phyloP scores from a whole-genome alignment of 30 jellyfish, hydroid and myxozoan genomes.

The Nemopilema nomurai region DNA sequence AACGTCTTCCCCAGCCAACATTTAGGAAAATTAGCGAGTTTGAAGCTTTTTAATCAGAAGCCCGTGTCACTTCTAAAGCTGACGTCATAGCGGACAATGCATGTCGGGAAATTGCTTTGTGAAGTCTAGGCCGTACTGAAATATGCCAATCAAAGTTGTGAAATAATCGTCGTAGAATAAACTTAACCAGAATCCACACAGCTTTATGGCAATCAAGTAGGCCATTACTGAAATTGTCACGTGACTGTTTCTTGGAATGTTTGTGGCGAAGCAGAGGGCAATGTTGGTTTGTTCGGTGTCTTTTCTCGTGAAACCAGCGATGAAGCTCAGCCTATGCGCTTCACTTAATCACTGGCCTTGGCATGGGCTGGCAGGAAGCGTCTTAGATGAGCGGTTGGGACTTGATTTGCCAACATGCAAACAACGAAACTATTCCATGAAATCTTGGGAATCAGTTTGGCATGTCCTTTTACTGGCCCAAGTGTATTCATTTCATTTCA shows the following conservation, averaged over 20 bases:
- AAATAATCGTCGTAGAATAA: too few species aligned
- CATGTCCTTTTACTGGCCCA: too few species aligned
- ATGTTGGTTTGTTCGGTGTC: slow-evolving; percentile 9
- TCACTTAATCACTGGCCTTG: background rate
- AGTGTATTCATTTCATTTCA: too few species aligned
- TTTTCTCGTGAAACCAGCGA: slow-evolving; percentile 10
- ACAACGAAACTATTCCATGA: background rate
- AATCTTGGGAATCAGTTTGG: too few species aligned
- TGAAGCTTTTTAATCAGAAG: too few species aligned
- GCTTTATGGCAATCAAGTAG: background rate
- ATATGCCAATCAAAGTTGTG: too few species aligned
- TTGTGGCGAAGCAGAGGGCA: background rate
- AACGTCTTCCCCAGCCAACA: too few species aligned
- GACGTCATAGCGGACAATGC: too few species aligned
- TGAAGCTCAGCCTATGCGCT: background rate
- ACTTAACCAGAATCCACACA: background rate
- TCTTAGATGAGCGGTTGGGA: background rate
- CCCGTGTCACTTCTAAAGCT: too few species aligned
- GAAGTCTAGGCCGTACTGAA: too few species aligned
- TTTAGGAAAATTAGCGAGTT: too few species aligned
- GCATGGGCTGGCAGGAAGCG: background rate
- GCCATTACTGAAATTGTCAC: background rate
- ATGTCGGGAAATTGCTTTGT: too few species aligned
- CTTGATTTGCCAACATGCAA: background rate
- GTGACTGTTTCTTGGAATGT: background rate